These are phyloP conservation scores for Cynoglossus semilaevis DNA, from an alignment of 2,113 vertebrate genomes.

Conservation along the genomic window DNA sequence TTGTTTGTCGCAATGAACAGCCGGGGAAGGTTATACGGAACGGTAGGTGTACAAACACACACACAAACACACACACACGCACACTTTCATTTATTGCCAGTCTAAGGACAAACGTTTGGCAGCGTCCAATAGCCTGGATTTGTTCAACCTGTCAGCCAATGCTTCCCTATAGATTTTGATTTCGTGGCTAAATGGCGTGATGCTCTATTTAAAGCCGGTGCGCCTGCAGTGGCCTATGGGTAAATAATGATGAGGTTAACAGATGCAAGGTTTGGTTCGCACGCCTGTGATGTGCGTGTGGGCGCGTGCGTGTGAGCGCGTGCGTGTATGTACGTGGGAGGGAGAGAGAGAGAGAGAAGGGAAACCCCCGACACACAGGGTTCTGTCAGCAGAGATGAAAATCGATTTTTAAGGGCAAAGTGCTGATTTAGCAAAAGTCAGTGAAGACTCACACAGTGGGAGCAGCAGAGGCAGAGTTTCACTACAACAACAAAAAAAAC, in stretches of 20 bases:
- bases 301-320: too few relatives aligned
- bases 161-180: constrained; percentile 36
- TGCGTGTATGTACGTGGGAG: not conserved
- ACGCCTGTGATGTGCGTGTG: constrained; percentile 15
- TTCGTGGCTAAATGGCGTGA: constrained; percentile 32
- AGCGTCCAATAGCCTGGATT: too few relatives aligned
- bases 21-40: constrained; percentile 88
- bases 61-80: constrained; percentile 45
- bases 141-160: not conserved
- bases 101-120: too few relatives aligned
- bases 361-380: constrained; percentile 39
- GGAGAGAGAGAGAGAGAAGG: not conserved
- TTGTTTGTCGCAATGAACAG: constrained; percentile 92
- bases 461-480: not conserved
- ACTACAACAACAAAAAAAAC: not conserved
- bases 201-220: constrained; percentile 52
- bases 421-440: constrained; percentile 8
- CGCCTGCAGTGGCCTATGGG: constrained; percentile 28
- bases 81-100: constrained; percentile 48
- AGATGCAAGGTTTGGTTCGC: constrained; percentile 43
- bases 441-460: not conserved
- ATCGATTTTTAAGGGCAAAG: constrained; percentile 41
- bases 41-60: constrained; percentile 82
- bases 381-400: constrained; percentile 48
- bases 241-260: constrained; percentile 61